A percentile compares a stretch with the other conserved stretches of the same genome.
Conservation (phyloP, 2,113 vertebrate species). For the Copsychus sechellarum region DNA sequence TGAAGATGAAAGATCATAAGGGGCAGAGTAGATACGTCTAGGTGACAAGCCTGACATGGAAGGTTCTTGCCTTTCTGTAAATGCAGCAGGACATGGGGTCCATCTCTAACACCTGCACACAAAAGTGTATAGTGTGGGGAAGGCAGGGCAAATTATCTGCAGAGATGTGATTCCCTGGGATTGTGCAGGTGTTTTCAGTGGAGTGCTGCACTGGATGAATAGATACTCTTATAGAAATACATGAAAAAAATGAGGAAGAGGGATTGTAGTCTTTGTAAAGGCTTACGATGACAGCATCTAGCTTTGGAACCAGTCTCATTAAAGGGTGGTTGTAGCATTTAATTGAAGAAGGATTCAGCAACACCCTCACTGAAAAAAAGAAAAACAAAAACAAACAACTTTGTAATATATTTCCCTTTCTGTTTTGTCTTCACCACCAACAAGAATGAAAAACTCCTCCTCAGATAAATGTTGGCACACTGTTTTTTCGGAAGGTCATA, state of each 20-base stretch:
- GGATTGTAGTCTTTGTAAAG: background rate
- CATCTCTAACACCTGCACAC: accelerated
- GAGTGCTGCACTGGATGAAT: background rate
- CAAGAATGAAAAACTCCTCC: background rate
- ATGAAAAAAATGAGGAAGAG: background rate
- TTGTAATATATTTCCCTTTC: background rate
- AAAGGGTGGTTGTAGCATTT: background rate
- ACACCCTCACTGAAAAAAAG: background rate
- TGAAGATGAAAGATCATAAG: background rate
- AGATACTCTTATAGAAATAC: background rate
- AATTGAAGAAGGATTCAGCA: background rate
- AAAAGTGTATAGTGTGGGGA: background rate
- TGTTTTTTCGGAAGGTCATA: background rate
- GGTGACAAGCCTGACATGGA: background rate
- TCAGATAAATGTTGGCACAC: background rate
- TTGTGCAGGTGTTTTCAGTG: background rate
- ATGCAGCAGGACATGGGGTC: background rate
- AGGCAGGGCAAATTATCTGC: background rate
- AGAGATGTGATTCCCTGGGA: background rate
- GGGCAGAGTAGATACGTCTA: background rate
- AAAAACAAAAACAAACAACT: too few relatives aligned
- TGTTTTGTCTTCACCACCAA: background rate
- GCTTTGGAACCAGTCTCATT: background rate
- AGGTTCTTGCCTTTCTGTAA: background rate
- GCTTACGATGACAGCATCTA: background rate